These are phyloP conservation scores for Pampusana beccarii DNA, from an alignment of 2,113 vertebrate species.

Conservation along the genomic window DNA sequence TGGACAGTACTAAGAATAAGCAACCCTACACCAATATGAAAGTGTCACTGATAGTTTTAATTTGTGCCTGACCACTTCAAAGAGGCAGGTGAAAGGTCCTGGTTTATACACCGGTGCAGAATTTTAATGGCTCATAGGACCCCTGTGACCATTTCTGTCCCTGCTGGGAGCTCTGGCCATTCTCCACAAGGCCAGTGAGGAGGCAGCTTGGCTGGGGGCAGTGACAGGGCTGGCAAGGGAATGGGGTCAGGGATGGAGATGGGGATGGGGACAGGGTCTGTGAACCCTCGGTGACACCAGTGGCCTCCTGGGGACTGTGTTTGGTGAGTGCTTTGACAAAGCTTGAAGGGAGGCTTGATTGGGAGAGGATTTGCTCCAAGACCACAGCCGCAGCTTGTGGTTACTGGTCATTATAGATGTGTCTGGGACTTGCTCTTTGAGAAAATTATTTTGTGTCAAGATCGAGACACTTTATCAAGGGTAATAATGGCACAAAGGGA, in stretches of 20 bases:
- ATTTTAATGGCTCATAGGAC: not conserved
- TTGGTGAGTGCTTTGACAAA: not conserved
- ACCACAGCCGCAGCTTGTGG: not conserved
- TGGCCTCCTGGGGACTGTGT: not conserved
- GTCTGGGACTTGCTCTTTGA: not conserved
- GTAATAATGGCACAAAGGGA: not conserved
- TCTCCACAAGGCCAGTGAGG: rapidly evolving
- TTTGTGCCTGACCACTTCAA: not conserved
- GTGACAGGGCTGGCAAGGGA: not conserved
- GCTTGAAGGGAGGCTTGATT: not conserved
- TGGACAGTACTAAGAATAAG: not conserved
- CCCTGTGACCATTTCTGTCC: not conserved
- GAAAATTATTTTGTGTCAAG: not conserved
- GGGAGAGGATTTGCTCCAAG: not conserved
- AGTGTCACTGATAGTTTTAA: not conserved
- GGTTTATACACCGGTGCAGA: not conserved
- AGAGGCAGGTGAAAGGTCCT: not conserved
- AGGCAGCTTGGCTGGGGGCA: not conserved
- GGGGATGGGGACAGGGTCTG: not conserved
- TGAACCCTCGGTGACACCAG: not conserved
- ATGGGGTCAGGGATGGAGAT: too few species aligned
- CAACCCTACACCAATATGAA: not conserved
- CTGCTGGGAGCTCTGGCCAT: not conserved
- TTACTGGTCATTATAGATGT: not conserved
- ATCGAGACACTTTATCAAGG: not conserved